These are phyloP conservation scores for Zootoca vivipara DNA, from an alignment of 2,113 vertebrate genomes.

Conservation along the genomic window DNA sequence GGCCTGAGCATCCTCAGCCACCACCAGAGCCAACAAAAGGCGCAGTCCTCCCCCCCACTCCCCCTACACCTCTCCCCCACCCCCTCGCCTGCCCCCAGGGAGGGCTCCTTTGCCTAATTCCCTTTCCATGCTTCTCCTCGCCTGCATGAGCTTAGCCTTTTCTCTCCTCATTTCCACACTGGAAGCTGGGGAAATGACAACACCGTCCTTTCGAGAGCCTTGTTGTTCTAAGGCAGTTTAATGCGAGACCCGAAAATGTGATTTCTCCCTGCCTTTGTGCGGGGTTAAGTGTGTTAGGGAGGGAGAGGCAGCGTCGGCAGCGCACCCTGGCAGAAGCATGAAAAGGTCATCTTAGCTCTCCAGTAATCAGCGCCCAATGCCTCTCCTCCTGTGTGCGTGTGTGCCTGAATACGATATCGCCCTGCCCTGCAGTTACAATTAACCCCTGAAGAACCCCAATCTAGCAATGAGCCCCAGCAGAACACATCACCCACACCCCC, in stretches of 20 bases:
- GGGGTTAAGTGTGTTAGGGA: conserved; percentile 60
- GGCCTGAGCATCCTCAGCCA: conserved; percentile 15
- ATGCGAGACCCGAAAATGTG: conserved; percentile 35
- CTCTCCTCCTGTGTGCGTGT: background rate
- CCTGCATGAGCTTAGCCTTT: background rate
- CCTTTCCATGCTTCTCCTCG: conserved; percentile 42
- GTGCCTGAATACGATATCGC: background rate
- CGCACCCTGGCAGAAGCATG: conserved; percentile 33
- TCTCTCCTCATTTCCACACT: conserved; percentile 30
- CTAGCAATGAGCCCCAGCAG: background rate
- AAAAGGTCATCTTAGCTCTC: conserved; percentile 53
- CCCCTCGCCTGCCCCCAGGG: background rate
- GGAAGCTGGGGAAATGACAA: conserved; percentile 53
- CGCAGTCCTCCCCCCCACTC: rapidly evolving
- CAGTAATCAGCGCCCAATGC: background rate
- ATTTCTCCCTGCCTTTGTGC: conserved; percentile 69
- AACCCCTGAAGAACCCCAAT: conserved; percentile 48
- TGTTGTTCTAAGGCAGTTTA: conserved; percentile 49
- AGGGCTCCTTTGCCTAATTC: conserved; percentile 21
- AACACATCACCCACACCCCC: background rate
- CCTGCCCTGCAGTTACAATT: conserved; percentile 53
- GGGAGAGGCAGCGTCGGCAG: conserved; percentile 51
- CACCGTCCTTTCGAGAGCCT: conserved; percentile 46
- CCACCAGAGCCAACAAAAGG: conserved; percentile 49
- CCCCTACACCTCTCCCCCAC: background rate